Evolutionary conservation across 2,888 invertebrate species (phyloP).

Genomic region (Parnassius mnemosyne): DNA sequence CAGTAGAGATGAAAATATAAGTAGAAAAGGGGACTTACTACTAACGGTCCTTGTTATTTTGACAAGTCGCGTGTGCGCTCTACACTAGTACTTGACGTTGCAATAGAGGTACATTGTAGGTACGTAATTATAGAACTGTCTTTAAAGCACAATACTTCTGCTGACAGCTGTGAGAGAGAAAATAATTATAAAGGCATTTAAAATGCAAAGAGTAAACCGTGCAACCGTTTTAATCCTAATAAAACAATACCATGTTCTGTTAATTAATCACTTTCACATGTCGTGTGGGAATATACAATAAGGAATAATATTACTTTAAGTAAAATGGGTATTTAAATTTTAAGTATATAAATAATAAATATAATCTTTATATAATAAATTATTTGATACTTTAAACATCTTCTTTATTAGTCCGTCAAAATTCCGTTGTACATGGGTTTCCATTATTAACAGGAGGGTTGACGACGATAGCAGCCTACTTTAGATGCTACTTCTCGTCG

Average conservation of each 20-base stretch:
- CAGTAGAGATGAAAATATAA: too few species aligned
- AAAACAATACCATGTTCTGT: background rate
- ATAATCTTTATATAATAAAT: too few species aligned
- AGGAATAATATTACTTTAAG: background rate
- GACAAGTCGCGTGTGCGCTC: conserved; percentile 12
- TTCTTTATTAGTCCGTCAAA: too few species aligned
- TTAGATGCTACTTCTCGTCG: too few species aligned
- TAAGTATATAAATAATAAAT: too few species aligned
- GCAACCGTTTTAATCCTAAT: background rate
- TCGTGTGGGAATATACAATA: background rate
- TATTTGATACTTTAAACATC: too few species aligned
- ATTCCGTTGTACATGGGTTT: too few species aligned
- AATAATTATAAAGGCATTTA: background rate
- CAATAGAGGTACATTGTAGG: conserved; percentile 1
- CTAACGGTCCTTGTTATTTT: conserved; percentile 10
- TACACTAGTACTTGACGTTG: conserved; percentile 1
- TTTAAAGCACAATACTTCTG: background rate
- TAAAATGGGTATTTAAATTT: too few species aligned
- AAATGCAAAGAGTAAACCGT: background rate
- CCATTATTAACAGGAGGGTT: too few species aligned
- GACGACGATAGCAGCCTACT: too few species aligned
- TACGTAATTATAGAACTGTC: too few species aligned
- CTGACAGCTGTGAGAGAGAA: background rate
- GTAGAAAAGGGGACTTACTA: background rate
- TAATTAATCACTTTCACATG: conserved; percentile 1